phyloP scores from a whole-genome alignment of 2,888 invertebrate species.

The Platypus cylindrus region DNA sequence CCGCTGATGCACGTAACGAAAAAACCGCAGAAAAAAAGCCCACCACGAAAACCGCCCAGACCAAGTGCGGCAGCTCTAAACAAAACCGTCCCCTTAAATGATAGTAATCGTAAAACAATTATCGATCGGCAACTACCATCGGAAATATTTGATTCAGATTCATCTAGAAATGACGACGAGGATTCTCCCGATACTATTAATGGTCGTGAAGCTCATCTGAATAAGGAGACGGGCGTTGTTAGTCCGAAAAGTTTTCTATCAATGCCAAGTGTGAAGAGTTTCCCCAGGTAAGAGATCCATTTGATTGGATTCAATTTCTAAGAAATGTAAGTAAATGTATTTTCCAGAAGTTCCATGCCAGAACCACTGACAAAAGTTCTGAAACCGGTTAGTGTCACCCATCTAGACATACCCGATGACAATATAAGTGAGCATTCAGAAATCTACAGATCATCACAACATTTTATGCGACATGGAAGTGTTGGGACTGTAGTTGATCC shows the following conservation, averaged over 20 bases:
- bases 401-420: conserved; percentile 45
- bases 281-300: conserved; percentile 49
- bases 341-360: conserved; percentile 51
- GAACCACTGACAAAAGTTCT: conserved; percentile 68
- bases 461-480: conserved; percentile 53
- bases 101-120: conserved; percentile 12
- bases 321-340: conserved; percentile 4
- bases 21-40: conserved; percentile 25
- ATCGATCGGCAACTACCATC: conserved; percentile 21
- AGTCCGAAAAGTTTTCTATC: conserved; percentile 66
- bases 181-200: conserved; percentile 24
- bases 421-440: conserved; percentile 15
- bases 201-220: conserved; percentile 12
- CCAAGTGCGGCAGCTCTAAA: conserved; percentile 30
- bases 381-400: conserved; percentile 64
- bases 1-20: conserved; percentile 29
- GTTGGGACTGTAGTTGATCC: conserved; percentile 58
- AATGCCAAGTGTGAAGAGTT: conserved; percentile 77
- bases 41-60: conserved; percentile 24
- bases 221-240: conserved; percentile 29
- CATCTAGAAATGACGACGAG: conserved; percentile 25
- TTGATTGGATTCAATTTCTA: too few species aligned
- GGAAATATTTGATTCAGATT: conserved; percentile 28
- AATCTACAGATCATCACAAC: conserved; percentile 16
- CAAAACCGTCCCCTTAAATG: conserved; percentile 28